These are phyloP conservation scores for Phylloscopus trochilus DNA, from an alignment of 2,113 vertebrate species.

Conservation along the genomic window DNA sequence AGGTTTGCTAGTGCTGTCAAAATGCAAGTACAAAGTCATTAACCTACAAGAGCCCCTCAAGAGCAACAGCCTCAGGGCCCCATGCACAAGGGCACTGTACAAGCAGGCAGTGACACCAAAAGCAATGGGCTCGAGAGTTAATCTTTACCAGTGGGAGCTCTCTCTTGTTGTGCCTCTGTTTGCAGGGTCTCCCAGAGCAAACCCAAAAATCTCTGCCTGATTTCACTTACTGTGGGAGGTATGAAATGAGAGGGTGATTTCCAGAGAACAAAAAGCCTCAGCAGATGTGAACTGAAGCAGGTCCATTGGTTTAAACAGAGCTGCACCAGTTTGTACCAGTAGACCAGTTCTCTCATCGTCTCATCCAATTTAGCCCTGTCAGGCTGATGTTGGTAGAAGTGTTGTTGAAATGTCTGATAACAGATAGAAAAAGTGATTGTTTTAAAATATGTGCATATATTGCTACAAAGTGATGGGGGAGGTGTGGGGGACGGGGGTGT, in stretches of 20 bases:
- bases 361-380: not conserved
- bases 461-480: not conserved
- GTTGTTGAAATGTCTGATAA: not conserved
- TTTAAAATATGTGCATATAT: not conserved
- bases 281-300: not conserved
- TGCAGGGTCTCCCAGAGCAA: not conserved
- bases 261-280: not conserved
- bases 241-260: not conserved
- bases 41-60: not conserved
- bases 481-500: rapidly evolving
- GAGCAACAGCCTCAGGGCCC: not conserved
- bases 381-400: not conserved
- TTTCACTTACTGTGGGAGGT: not conserved
- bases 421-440: not conserved
- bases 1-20: not conserved
- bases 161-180: not conserved
- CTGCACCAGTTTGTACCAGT: rapidly evolving
- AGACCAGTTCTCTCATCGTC: not conserved
- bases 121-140: rapidly evolving
- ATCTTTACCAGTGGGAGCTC: rapidly evolving
- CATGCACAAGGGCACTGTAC: not conserved
- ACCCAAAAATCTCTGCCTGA: not conserved
- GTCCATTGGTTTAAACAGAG: not conserved
- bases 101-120: not conserved
- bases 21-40: not conserved